These are phyloP conservation scores for Drosophila chauvacae DNA, from an alignment of 1,140 invertebrate genomes.

Conservation along the genomic window DNA sequence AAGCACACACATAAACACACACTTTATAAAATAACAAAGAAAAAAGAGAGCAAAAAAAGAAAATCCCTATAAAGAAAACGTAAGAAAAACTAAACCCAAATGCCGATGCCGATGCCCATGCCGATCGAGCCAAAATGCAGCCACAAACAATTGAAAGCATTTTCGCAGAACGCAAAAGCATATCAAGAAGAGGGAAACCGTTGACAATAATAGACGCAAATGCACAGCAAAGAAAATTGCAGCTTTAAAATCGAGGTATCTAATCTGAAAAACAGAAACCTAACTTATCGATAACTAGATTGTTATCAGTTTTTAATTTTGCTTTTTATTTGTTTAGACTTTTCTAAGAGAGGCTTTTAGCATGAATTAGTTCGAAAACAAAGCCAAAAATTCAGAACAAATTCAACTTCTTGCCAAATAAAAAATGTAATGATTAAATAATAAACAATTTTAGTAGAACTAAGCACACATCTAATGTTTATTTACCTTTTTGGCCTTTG, in stretches of 20 bases:
- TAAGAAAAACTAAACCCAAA: slow-evolving; percentile 13
- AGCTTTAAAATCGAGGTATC: too few relatives aligned
- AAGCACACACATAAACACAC: slow-evolving; percentile 7
- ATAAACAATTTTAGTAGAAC: background rate
- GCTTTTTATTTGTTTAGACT: too few relatives aligned
- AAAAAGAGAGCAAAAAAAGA: background rate
- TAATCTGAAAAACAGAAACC: too few relatives aligned
- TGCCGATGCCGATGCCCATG: slow-evolving; percentile 6
- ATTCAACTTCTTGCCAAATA: background rate
- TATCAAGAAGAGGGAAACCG: slow-evolving; percentile 30
- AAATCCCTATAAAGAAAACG: slow-evolving; percentile 13
- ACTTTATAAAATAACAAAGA: background rate
- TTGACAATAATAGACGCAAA: slow-evolving; percentile 19
- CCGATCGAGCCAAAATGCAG: slow-evolving; percentile 51
- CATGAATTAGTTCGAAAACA: too few relatives aligned
- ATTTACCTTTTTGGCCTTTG: slow-evolving; percentile 2
- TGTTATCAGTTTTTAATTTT: too few relatives aligned
- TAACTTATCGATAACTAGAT: too few relatives aligned
- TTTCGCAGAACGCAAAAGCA: slow-evolving; percentile 54
- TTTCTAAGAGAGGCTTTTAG: too few relatives aligned
- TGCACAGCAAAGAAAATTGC: background rate
- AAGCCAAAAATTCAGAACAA: background rate
- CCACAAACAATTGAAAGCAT: slow-evolving; percentile 74
- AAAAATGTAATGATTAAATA: background rate
- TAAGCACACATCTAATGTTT: background rate